Evolutionary conservation across 2,888 invertebrate genomes (phyloP).

Genomic region (Chorisops tibialis): DNA sequence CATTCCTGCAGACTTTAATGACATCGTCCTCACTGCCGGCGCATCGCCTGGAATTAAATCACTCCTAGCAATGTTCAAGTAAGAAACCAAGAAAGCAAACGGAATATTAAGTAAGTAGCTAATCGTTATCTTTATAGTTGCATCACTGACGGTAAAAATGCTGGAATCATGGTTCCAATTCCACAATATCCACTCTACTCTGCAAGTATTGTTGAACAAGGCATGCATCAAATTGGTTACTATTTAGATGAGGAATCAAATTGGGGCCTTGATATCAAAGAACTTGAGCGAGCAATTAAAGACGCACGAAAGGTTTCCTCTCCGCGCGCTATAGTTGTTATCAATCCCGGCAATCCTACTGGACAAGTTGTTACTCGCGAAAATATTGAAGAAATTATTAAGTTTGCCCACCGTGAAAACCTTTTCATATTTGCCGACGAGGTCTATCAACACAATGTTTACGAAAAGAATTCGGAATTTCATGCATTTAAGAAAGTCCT

Average conservation of each 20-base stretch:
- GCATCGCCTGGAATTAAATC: constrained; percentile 94
- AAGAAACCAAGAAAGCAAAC: too few species aligned
- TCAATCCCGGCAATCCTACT: constrained; percentile 99
- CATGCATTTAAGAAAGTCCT: constrained; percentile 94
- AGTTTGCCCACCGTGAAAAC: constrained; percentile 83
- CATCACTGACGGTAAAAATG: constrained; percentile 38
- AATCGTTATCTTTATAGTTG: constrained; percentile 23
- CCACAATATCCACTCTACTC: constrained; percentile 99
- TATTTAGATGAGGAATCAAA: constrained; percentile 83
- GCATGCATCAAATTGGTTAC: constrained; percentile 80
- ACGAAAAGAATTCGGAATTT: constrained; percentile 82
- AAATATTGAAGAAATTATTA: constrained; percentile 88
- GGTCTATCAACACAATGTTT: constrained; percentile 96
- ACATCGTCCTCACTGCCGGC: constrained; percentile 81
- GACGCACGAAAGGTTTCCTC: constrained; percentile 62
- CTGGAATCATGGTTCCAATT: constrained; percentile 93
- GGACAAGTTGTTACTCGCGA: constrained; percentile 84
- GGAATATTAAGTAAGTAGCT: too few species aligned
- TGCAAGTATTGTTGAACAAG: constrained; percentile 90
- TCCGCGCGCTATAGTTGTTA: constrained; percentile 86
- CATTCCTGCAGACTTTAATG: constrained; percentile 66
- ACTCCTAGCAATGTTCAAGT: constrained; percentile 54
- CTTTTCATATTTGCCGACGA: constrained; percentile 91
- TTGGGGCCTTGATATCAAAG: constrained; percentile 79
- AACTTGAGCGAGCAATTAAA: constrained; percentile 71